Conservation (phyloP, 2,113 vertebrate species). For the Apteryx mantelli region DNA sequence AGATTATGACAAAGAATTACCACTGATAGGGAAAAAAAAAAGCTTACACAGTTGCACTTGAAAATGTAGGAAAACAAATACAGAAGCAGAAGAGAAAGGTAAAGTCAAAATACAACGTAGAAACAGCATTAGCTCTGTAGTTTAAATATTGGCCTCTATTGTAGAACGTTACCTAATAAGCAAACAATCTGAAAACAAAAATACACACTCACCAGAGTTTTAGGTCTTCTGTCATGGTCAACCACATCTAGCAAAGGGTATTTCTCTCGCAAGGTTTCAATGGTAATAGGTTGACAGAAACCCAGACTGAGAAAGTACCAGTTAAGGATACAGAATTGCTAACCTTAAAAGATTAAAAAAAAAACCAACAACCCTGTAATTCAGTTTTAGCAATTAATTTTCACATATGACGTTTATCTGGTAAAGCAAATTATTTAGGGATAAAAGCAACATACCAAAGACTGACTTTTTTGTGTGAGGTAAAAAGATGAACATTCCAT, state of each 20-base stretch:
- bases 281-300: constrained; percentile 84
- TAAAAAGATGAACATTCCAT: neutral
- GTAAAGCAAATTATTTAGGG: neutral
- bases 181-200: neutral
- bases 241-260: constrained; percentile 88
- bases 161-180: neutral
- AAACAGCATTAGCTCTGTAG: neutral
- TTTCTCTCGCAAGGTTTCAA: constrained; percentile 83
- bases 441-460: neutral
- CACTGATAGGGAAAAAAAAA: neutral
- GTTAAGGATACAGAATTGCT: constrained; percentile 33
- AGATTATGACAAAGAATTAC: neutral
- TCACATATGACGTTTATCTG: neutral
- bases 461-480: neutral
- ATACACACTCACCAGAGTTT: constrained; percentile 71
- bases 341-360: neutral
- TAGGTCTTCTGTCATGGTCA: constrained; percentile 83
- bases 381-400: neutral
- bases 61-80: neutral
- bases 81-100: neutral
- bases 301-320: constrained; percentile 79
- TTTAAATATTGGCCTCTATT: neutral
- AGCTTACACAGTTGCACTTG: neutral
- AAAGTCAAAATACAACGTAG: neutral
- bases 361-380: neutral